Base-by-base conservation (phyloP, 30 jellyfish, hydroid and myxozoan species). In the Pelagia noctiluca region DNA sequence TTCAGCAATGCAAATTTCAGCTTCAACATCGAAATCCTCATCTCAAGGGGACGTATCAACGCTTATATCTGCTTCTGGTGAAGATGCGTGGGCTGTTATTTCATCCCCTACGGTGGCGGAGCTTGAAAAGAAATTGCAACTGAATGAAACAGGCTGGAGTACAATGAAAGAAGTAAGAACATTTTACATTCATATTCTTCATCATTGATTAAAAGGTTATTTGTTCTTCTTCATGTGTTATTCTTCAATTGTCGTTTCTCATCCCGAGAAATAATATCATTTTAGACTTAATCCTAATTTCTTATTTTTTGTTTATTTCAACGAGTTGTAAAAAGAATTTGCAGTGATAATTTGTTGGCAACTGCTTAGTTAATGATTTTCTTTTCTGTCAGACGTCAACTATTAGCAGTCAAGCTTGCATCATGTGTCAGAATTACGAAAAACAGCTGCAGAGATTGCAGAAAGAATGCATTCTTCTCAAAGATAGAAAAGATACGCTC, bases 341-440 rank as follows among this genome's bases (percentile, higher is more conserved):
- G 12, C 13, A n/a, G 13, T 8, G 7, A 13, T 30, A 7, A n/a
- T 13, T 11, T 5, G 69, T 23, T 66, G 5, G 7, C 12, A 23
- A 66, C 26, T 50, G 2, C 11, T 16, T 13, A 36, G 10, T 36
- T 47, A 10, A 30, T 69, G 1, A 13, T 38, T 25, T 71, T 32
- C 28, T 70, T 38, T 3, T 3, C 22, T 54, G 37, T 16, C 50
- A 77, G 88, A 30, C 95, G 23, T 31, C 76, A 8, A 49, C 72
- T 12, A 36, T 83, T 32, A 52, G 68, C 68, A 76, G 65, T 46
- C 86, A 64, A 31, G 36, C 94, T 1, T 92, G 98, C 35, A 85
- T 85, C 96, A 92, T 92, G 98, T 92, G 98, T 69, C 98, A 92
- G 65, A 92, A 92, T 50, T 92, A 92, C 72, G 98, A 92, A 47